Base-by-base conservation (phyloP, 2,888 invertebrate genomes). In the Melikaiella ostensackeni region DNA sequence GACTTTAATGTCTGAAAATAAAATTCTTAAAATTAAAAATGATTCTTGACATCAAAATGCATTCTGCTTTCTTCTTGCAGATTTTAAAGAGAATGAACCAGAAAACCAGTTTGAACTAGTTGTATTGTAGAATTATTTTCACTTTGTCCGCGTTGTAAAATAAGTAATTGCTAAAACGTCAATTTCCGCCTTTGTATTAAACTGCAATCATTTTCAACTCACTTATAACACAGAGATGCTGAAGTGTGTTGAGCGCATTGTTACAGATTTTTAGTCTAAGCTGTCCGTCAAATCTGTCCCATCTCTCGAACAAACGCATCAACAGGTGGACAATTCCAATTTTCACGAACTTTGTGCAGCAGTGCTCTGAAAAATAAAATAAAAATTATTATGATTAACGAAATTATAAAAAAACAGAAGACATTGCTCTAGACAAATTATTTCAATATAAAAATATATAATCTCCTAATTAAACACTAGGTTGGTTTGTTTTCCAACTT, bases 231-330 rank as follows among this genome's bases (percentile, higher is more conserved):
- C 94, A 94, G 80, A 94, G 91, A 88, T 94, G 94, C 86, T 94
- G 94, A 77, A 94, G 89, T 6, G 94, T 94, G 85, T 93, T 93
- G 64, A 94, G 91, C 76, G 93, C 93, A 88, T 93, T 93, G 77
- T 93, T 93, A 86, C 93, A 94, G 84, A 94, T 94, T 92, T 94
- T 94, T 84, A 94, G 92, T 82, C 93, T 92, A 91, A 94, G 92
- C 89, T 93, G 93, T 13, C 94, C 94, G 85, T 94, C 94, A 90
- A 93, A 94, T 88, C 93, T 93, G 82, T 94, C 94, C 94, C 94
- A 94, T 59, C 93, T 92, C 88, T 94, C 94, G 91, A 94, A 94
- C 86, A 94, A 92, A 82, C 94, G 92, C 89, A 94, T 92, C 79
- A 94, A 90, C 84, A 93, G 92, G 87, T 92, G 92, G 86, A 93